Evolutionary conservation across 1,140 invertebrate genomes (phyloP), one percentile per base, ranked within the genome.

Genomic region (Periplaneta americana): DNA sequence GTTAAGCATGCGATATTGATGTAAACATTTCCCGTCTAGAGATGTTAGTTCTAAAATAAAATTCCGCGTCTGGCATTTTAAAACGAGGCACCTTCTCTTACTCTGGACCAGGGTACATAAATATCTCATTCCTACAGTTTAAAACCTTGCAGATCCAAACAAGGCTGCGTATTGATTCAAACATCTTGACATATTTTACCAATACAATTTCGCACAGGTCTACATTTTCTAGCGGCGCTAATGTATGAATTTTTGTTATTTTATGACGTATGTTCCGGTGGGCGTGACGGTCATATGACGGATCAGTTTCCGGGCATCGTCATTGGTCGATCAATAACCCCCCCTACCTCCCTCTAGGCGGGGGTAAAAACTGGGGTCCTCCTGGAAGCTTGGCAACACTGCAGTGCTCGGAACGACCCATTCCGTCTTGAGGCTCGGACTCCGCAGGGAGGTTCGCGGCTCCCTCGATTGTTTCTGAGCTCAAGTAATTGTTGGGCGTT

Each of bases 241-340:
- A 18, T 48, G 6, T 66, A 28, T 66, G 11, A n/a, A 66, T 66
- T 66, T 28, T 66, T 5, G 22, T 66, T 8, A 13, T 11, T 18
- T 33, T 34, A 1, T 77, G 6, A 77, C 75, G 32, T 77, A 36
- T 34, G 31, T 34, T 77, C 75, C 75, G 75, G 31, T 66, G 75
- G 75, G 75, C 75, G 75, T 34, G 75, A 77, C 35, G 28, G n/a
- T 8, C 34, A 0, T 36, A 28, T 77, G 35, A 77, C 75, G 75
- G 75, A 77, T 77, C 75, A 77, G 75, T 77, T 33, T 77, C 75
- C 32, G 75, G 48, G 33, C 22, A 22, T 77, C 75, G 75, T 77
- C 75, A 77, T 77, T 77, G 75, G 75, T 77, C 31, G 75, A 77
- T 77, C 75, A 77, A 77, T 77, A 77, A 77, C 35, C 75, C 75